Evolutionary conservation across 1,140 invertebrate genomes (phyloP).

Genomic region (Vollenhovia emeryi): DNA sequence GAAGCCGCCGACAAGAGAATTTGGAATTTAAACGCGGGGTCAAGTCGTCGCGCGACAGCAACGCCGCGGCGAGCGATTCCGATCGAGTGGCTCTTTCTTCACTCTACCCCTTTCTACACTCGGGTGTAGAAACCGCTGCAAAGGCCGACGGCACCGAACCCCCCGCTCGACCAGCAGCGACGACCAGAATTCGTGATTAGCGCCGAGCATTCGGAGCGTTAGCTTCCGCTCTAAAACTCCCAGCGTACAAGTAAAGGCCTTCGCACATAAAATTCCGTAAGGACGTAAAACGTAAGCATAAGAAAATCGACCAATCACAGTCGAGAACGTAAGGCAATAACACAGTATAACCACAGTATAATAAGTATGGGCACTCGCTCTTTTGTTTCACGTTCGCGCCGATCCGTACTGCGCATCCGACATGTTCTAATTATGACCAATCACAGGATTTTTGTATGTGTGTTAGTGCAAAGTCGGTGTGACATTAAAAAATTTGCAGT

Average conservation of each 20-base stretch:
- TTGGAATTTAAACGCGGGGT: background rate
- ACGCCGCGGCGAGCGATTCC: conserved; percentile 20
- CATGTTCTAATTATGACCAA: no score
- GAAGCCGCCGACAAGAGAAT: background rate
- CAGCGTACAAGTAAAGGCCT: background rate
- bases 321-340: no score
- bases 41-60: background rate
- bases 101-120: background rate
- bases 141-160: background rate
- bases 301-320: no score
- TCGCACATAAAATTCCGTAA: no score
- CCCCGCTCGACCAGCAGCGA: conserved; percentile 7
- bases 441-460: no score
- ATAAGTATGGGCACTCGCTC: no score
- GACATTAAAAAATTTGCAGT: no score
- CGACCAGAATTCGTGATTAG: conserved; percentile 23
- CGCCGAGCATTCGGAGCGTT: background rate
- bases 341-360: no score
- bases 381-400: no score
- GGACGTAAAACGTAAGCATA: no score
- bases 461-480: no score
- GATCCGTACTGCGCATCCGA: no score
- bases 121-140: background rate
- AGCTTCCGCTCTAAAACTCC: background rate
- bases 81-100: conserved; percentile 26